Evolutionary conservation across 2,113 vertebrate species (phyloP).

Genomic region (Brachypteracias leptosomus): DNA sequence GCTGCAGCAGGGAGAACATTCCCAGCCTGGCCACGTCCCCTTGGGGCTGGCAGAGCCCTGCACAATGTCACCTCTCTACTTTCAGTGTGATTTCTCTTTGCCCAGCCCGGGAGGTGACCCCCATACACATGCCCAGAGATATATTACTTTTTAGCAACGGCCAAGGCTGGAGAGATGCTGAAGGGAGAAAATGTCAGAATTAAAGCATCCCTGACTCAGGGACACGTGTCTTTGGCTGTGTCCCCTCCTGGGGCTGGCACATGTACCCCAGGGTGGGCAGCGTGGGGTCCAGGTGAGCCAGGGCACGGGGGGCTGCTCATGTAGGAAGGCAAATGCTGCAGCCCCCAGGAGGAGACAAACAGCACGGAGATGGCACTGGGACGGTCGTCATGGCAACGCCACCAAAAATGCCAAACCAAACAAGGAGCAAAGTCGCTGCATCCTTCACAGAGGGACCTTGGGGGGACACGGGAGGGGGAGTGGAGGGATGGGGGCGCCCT

Average conservation of each 20-base stretch:
- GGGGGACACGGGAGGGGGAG: background rate
- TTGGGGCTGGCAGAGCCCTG: background rate
- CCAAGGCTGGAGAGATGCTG: background rate
- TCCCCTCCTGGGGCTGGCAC: background rate
- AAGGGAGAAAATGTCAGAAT: background rate
- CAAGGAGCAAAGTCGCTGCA: background rate
- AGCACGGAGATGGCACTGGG: slow-evolving; percentile 1
- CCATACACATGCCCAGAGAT: rapidly evolving
- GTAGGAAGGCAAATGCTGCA: background rate
- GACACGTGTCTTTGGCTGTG: rapidly evolving
- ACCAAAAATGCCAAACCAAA: background rate
- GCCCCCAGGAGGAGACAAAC: background rate
- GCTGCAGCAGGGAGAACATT: background rate
- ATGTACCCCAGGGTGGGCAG: background rate
- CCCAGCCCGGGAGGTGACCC: background rate
- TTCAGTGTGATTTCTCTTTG: background rate
- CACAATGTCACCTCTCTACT: slow-evolving; percentile 4
- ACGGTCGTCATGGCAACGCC: slow-evolving; percentile 26
- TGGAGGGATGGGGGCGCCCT: no score
- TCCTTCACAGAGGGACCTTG: background rate
- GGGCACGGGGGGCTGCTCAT: background rate
- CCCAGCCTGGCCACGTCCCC: background rate
- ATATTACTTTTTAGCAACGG: background rate
- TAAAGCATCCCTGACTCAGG: rapidly evolving
- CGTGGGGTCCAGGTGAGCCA: background rate